Conservation (phyloP, 92 coral and sea anemone genomes). For the Galaxea fascicularis region DNA sequence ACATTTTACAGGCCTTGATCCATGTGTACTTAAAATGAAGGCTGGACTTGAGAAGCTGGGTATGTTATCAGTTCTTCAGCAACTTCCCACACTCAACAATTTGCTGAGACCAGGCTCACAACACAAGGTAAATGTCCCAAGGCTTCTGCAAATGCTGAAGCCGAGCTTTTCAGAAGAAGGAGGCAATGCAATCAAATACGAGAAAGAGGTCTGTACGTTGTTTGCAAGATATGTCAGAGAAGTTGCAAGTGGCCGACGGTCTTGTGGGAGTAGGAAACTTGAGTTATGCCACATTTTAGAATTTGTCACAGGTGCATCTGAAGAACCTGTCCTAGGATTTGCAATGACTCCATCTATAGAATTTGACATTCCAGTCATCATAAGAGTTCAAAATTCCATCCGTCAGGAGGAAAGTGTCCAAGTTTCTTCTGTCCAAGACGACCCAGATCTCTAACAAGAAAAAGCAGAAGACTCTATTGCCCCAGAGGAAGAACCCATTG, state of each 20-base stretch:
- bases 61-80: conserved; percentile 52
- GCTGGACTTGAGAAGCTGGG: conserved; percentile 63
- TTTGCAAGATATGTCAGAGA: conserved; percentile 69
- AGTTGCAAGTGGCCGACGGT: conserved; percentile 66
- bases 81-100: conserved; percentile 55
- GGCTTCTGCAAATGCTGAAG: conserved; percentile 21
- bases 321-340: conserved; percentile 45
- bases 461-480: too few relatives aligned
- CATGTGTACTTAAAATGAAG: conserved; percentile 59
- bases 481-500: too few relatives aligned
- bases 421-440: too few relatives aligned
- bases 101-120: conserved; percentile 47
- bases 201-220: conserved; percentile 59
- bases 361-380: conserved; percentile 36
- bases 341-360: conserved; percentile 32
- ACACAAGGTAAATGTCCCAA: conserved; percentile 24
- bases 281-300: conserved; percentile 52
- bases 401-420: too few relatives aligned
- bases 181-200: conserved; percentile 55
- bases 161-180: conserved; percentile 72
- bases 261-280: conserved; percentile 48
- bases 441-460: too few relatives aligned
- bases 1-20: conserved; percentile 52
- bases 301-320: conserved; percentile 61
- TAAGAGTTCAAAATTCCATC: too few relatives aligned